Conservation (phyloP, 2,113 vertebrate genomes). For the Hypocryptadius cinnamomeus region DNA sequence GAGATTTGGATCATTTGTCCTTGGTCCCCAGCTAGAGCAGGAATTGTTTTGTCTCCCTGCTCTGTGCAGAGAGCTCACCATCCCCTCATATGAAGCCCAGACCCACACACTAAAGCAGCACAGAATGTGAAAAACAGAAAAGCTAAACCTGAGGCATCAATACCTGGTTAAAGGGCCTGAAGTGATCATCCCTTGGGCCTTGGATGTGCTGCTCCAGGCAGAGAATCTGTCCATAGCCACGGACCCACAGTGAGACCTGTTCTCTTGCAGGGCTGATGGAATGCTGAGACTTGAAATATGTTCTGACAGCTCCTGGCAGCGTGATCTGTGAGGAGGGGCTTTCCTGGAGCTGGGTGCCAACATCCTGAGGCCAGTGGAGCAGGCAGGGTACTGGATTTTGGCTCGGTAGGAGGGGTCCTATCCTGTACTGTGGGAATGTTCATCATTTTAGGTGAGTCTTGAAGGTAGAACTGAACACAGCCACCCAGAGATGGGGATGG, state of each 20-base stretch:
- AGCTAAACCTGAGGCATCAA: not conserved
- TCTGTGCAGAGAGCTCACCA: not conserved
- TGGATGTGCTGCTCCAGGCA: not conserved
- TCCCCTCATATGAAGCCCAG: not conserved
- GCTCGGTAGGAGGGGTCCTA: not conserved
- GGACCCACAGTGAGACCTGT: not conserved
- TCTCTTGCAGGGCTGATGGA: not conserved
- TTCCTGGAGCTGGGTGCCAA: not conserved
- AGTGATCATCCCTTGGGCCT: not conserved
- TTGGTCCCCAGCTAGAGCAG: not conserved
- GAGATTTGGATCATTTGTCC: not conserved
- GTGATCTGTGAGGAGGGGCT: not conserved
- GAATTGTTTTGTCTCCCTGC: not conserved
- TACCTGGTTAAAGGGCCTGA: not conserved
- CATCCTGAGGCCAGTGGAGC: not conserved
- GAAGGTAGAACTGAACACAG: not conserved
- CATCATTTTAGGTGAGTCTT: not conserved
- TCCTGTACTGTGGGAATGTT: not conserved
- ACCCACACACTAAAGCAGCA: not conserved
- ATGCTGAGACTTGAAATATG: not conserved
- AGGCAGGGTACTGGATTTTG: not conserved
- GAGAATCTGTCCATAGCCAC: not conserved
- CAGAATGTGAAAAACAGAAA: not conserved
- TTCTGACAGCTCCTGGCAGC: not conserved
- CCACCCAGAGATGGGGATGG: not conserved